Base-by-base conservation (phyloP, 2,113 vertebrate genomes). In the Emydocephalus ijimae region DNA sequence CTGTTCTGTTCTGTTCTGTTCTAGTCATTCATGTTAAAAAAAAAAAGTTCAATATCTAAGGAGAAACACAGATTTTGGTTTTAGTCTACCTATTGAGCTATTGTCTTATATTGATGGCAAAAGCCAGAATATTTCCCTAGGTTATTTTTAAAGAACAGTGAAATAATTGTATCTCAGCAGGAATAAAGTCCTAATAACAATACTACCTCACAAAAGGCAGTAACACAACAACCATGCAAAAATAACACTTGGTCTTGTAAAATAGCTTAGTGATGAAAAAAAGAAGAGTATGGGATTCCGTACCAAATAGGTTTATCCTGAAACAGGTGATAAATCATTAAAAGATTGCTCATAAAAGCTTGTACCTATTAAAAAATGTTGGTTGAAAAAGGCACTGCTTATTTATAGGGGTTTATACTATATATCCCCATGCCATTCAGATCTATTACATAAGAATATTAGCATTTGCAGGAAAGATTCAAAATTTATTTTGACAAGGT, bases 401-500 rank as follows among this genome's bases (percentile, higher is more conserved):
- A 7, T 74, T 74, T 74, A 69, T 34, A 34, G 14, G n/a, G n/a
- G n/a, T 69, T 69, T 34, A 34, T 69, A 69, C 4, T 69, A n/a
- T 15, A 14, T 34, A 34, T 69, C n/a, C 29, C n/a, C 69, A 74
- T 34, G 14, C n/a, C 15, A 74, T 34, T 74, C 69, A 74, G 69
- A 74, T 34, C 18, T 74, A 34, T 74, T 74, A 88, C 50, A 94
- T 14, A 87, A 90, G 23, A 59, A 90, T 93, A 92, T 29, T n/a
- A 90, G n/a, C 91, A 56, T 95, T 93, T 94, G 85, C 21, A 92
- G 64, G 43, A 23, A 43, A 92, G 21, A 69, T 81, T 89, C 92
- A 89, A 45, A 91, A 87, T 54, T 86, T 91, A 92, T 92, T 93
- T 94, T 95, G 52, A 95, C 89, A 88, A 69, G 93, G 56, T 29